Evolutionary conservation across 2,797 vertebrate genomes (phyloP), one percentile per base, ranked within the genome.

Genomic region (Notolepis coatsorum): DNA sequence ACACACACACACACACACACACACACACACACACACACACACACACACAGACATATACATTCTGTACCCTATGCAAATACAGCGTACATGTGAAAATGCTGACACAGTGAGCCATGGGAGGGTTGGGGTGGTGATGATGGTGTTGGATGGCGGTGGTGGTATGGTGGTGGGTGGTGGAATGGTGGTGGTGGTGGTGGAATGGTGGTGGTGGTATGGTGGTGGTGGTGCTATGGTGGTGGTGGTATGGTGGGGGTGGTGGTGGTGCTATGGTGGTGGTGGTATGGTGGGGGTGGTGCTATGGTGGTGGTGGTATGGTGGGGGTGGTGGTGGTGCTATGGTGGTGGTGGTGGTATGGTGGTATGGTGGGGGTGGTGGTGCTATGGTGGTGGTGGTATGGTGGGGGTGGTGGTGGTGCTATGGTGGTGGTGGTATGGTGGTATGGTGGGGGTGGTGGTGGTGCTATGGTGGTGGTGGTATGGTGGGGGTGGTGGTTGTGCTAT

Each of bases 21-120:
- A 56, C 71, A 28, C 5, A 30, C 68, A 70, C 20, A 67, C 52
- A 47, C 53, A 63, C 20, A 51, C 60, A 24, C 51, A 50, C 24
- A 55, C 39, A 47, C 18, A 51, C 15, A 15, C 59, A 42, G 35
- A 23, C 37, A 45, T 12, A n/a, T 31, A 52, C 65, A 17, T 18
- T 17, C 45, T 30, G 47, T 27, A 39, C 61, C 57, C 41, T 70
- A 71, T 79, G 69, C 64, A 77, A 72, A 65, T 69, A 77, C 64
- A 28, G 81, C 63, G 71, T 41, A 41, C 35, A 43, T 52, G 23
- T 21, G 45, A 68, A 79, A 80, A 73, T 62, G 83, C 85, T 83
- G 86, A 85, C 77, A 63, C 74, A 68, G 80, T 51, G 18, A 39
- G 55, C 49, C 56, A 48, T 47, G 31, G 13, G 9, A 1, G 50